Percentiles rank a stretch among this genome's conserved stretches.
phyloP scores from a whole-genome alignment of 2,113 vertebrate species.

The Brienomyrus brachyistius region DNA sequence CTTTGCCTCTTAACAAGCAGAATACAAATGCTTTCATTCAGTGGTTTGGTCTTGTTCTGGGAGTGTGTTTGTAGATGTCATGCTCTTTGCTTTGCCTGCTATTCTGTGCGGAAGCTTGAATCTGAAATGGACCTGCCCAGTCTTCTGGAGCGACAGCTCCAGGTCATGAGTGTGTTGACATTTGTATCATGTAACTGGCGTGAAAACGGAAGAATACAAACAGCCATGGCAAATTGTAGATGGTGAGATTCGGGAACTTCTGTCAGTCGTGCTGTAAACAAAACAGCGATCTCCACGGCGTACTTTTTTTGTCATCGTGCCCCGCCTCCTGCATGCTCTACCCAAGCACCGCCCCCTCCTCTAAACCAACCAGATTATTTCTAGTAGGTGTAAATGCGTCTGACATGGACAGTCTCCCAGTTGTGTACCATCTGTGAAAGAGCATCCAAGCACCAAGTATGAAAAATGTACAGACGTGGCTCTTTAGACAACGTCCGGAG shows the following conservation, averaged over 20 bases:
- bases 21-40: constrained; percentile 24
- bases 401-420: background rate
- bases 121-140: background rate
- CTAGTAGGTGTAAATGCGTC: background rate
- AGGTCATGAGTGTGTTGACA: background rate
- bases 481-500: background rate
- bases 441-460: background rate
- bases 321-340: background rate
- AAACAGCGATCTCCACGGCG: background rate
- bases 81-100: background rate
- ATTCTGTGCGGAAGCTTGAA: background rate
- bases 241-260: background rate
- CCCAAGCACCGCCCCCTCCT: background rate
- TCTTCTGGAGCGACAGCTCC: background rate
- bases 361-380: background rate
- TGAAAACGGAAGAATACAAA: background rate
- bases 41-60: constrained; percentile 6
- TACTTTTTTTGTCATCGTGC: background rate
- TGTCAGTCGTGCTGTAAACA: background rate
- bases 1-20: background rate
- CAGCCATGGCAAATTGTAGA: background rate
- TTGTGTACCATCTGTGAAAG: background rate
- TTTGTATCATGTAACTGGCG: background rate
- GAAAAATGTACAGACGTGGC: background rate
- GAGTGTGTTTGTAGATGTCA: constrained; percentile 9